Evolutionary conservation across 2,113 vertebrate genomes (phyloP), one percentile per base, ranked within the genome.

Genomic region (Pantherophis guttatus): DNA sequence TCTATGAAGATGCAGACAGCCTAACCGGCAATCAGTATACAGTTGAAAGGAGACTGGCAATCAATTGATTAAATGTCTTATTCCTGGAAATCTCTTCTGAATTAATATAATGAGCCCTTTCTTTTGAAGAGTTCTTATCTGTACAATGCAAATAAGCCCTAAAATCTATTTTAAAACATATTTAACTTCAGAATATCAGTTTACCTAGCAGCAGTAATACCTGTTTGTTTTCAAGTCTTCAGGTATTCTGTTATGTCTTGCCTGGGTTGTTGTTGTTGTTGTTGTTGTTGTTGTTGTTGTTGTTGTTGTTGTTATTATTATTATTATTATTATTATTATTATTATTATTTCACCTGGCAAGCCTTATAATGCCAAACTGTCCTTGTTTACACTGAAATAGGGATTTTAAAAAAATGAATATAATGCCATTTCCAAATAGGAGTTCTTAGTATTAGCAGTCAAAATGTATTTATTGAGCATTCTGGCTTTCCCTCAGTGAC

Each of bases 301-400:
- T 62, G 21, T 58, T 58, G 6, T 58, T 62, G 91, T 95, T 95
- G 2, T 44, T 62, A 92, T 95, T 95, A 39, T 39, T 39, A 39
- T 39, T 39, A 39, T 39, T 57, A 7, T 7, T 57, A 10, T 10
- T 53, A 10, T 12, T 53, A 12, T 53, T 62, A 1, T 65, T 65
- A 58, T 58, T 58, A 23, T 58, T 65, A 92, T 95, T 95, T 94
- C 21, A 90, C 17, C 26, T 95, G 75, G 4, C 3, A 96, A 15
- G 23, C 17, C 33, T 81, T 81, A 81, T 81, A 88, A 55, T 11
- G 17, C n/a, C 53, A 55, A 39, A 13, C 57, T 52, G 65, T 53
- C 24, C 7, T 52, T n/a, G 4, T 52, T 53, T 50, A 90, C 24
- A 70, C 23, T n/a, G 50, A 33, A 21, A 70, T 54, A 33, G 29